Base-by-base conservation (phyloP, 2,888 invertebrate genomes). In the Cephus spinipes region DNA sequence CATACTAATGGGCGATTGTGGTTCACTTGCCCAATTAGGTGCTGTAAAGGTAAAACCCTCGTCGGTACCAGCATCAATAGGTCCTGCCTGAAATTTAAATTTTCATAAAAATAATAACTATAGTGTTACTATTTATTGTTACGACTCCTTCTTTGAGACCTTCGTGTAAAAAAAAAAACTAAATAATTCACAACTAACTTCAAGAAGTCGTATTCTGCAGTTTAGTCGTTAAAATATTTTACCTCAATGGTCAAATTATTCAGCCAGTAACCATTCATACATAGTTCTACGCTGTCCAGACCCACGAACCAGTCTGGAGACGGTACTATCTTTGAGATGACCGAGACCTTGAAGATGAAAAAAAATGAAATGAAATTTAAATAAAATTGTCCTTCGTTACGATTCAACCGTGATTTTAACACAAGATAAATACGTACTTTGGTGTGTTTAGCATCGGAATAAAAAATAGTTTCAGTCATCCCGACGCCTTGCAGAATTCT, bases 241-340 rank as follows among this genome's bases (percentile, higher is more conserved):
- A 93, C 93, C 77, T 94, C 93, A 40, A 94, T 88, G 11, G 92
- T 92, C 9, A 94, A 90, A 82, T 92, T 90, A 77, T 93, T 93
- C 9, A 94, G 86, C 95, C 94, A 95, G 9, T 93, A 91, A 0
- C 93, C 93, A 76, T 93, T 92, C 0, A 93, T 89, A 83, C 95
- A 95, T 0, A 95, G 92, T 79, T 94, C 92, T 6, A 94, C 87
- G 79, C 93, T 93, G 89, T 94, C 94, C 9, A 95, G 92, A 15
- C 95, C 95, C 0, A 95, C 90, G 85, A 95, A 95, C 95, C 95
- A 95, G 84, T 95, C 95, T 0, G 95, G 95, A 33, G 95, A 95
- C 0, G 95, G 95, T n/a, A 94, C 92, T 79, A 95, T 92, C 68
- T 93, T 93, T 74, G 93, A 91, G 68, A 94, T 92, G 12, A 94